phyloP scores from a whole-genome alignment of 2,113 vertebrate species.

The Spizaetus ornatus region DNA sequence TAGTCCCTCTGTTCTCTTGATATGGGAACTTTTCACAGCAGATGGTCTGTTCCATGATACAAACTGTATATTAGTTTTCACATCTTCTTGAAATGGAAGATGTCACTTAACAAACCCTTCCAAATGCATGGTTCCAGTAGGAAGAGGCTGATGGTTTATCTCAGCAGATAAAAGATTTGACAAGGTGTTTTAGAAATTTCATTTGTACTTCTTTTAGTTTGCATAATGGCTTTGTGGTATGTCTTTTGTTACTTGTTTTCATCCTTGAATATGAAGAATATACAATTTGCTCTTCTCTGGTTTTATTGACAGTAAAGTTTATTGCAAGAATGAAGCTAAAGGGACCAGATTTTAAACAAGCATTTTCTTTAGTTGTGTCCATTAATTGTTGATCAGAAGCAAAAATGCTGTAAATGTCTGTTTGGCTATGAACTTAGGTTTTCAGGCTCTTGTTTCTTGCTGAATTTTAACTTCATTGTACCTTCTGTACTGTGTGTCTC shows the following conservation, averaged over 20 bases:
- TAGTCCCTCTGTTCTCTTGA: conserved; percentile 49
- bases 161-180: background rate
- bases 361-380: background rate
- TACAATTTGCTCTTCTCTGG: background rate
- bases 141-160: background rate
- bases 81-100: conserved; percentile 9
- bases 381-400: background rate
- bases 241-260: background rate
- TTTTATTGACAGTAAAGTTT: background rate
- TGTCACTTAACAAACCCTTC: background rate
- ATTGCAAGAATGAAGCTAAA: background rate
- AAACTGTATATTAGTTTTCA: conserved; percentile 11
- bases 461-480: background rate
- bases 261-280: background rate
- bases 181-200: background rate
- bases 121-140: background rate
- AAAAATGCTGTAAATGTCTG: background rate
- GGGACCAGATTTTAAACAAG: background rate
- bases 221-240: background rate
- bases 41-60: conserved; percentile 39
- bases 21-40: conserved; percentile 40
- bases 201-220: background rate
- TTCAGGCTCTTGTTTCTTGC: background rate
- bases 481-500: background rate
- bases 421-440: background rate